These are phyloP conservation scores for Gymnosoma rotundatum DNA, from an alignment of 2,888 invertebrate species.

Conservation along the genomic window DNA sequence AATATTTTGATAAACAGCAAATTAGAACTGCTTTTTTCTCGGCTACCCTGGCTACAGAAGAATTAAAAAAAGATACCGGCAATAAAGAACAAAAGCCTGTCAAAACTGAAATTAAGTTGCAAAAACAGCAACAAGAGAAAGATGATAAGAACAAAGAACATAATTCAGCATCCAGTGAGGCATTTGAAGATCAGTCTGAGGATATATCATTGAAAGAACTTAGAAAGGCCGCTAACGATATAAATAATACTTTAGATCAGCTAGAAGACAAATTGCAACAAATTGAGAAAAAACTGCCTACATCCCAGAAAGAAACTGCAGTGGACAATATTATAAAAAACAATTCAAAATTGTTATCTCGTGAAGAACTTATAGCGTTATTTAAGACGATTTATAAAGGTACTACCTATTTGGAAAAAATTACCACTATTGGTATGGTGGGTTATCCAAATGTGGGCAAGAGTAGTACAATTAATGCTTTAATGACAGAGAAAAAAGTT, in stretches of 20 bases:
- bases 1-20: slow-evolving; percentile 89
- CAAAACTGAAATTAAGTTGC: slow-evolving; percentile 61
- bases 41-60: slow-evolving; percentile 86
- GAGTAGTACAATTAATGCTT: slow-evolving; percentile 98
- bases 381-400: slow-evolving; percentile 86
- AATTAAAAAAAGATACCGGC: slow-evolving; percentile 79
- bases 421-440: slow-evolving; percentile 94
- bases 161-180: slow-evolving; percentile 3
- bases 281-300: slow-evolving; percentile 83
- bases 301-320: slow-evolving; percentile 23
- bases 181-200: slow-evolving; percentile 36
- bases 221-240: slow-evolving; percentile 83
- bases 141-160: neutral
- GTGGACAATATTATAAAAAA: slow-evolving; percentile 76
- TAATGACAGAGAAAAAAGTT: slow-evolving; percentile 92
- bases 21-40: slow-evolving; percentile 95
- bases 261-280: slow-evolving; percentile 84
- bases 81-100: slow-evolving; percentile 49
- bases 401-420: slow-evolving; percentile 82
- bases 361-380: slow-evolving; percentile 87
- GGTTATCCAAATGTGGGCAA: slow-evolving; percentile 99
- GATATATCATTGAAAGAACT: slow-evolving; percentile 80
- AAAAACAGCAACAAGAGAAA: slow-evolving; percentile 46
- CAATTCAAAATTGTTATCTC: slow-evolving; percentile 83
- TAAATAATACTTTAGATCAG: slow-evolving; percentile 84